Conservation (phyloP, 2,113 vertebrate genomes). For the Engraulis encrasicolus region DNA sequence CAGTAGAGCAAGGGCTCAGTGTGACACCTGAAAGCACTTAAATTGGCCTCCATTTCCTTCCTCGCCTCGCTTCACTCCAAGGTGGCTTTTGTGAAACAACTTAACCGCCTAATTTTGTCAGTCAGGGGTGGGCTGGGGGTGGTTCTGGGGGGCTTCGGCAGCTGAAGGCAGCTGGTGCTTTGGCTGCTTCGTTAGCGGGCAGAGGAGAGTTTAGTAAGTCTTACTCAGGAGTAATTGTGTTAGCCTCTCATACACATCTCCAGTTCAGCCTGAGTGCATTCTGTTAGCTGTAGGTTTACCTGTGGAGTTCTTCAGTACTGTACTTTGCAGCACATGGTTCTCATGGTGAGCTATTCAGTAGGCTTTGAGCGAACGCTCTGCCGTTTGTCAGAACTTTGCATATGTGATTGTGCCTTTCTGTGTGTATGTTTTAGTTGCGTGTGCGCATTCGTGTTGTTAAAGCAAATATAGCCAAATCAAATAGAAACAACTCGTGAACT, state of each 20-base stretch:
- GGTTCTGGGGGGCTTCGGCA: too few species aligned
- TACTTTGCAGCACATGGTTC: too few species aligned
- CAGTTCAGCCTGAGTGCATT: neutral
- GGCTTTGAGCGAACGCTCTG: too few species aligned
- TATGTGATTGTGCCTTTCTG: too few species aligned
- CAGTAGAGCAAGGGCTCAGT: neutral
- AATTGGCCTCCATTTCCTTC: neutral
- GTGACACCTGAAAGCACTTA: neutral
- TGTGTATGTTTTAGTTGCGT: too few species aligned
- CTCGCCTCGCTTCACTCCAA: neutral
- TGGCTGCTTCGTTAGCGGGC: neutral
- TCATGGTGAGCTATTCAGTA: too few species aligned
- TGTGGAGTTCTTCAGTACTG: neutral
- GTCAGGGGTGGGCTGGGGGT: neutral
- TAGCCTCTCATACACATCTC: neutral
- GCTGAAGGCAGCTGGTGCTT: too few species aligned
- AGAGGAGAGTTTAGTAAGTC: neutral
- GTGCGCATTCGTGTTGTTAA: too few species aligned
- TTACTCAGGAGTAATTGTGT: neutral
- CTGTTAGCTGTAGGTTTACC: neutral
- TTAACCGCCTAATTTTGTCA: neutral
- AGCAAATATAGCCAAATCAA: too few species aligned
- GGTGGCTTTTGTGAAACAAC: neutral
- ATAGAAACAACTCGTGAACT: too few species aligned
- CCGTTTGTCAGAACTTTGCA: too few species aligned